These are phyloP conservation scores for Philaenus spumarius DNA, from an alignment of 1,140 invertebrate species.

Conservation along the genomic window DNA sequence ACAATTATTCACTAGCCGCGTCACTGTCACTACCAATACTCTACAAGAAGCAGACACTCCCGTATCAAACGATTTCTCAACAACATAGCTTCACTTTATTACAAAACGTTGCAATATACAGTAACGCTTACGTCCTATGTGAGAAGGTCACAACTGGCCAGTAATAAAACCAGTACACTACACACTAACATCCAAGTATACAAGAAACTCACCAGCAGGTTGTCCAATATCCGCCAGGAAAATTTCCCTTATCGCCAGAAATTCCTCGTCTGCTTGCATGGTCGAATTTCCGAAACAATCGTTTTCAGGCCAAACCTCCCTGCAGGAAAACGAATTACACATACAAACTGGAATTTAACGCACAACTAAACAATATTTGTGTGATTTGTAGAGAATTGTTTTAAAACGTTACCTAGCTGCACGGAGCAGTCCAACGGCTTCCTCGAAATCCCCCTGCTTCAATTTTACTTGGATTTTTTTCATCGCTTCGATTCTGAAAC, in stretches of 20 bases:
- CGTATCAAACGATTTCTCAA: too few species aligned
- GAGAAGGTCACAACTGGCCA: too few species aligned
- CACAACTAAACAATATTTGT: too few species aligned
- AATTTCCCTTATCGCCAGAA: conserved; percentile 67
- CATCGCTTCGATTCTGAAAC: conserved; percentile 74
- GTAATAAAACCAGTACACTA: too few species aligned
- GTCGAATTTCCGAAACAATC: conserved; percentile 66
- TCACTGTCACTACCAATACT: too few species aligned
- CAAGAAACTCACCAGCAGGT: conserved; percentile 52
- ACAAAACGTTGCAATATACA: too few species aligned
- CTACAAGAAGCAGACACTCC: too few species aligned
- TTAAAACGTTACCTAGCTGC: conserved; percentile 68
- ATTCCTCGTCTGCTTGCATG: conserved; percentile 67
- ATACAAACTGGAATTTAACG: conserved; percentile 22
- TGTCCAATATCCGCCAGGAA: conserved; percentile 62
- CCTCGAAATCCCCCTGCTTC: conserved; percentile 57
- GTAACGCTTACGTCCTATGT: too few species aligned
- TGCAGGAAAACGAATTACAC: conserved; percentile 37
- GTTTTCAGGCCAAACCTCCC: conserved; percentile 82
- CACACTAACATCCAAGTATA: too few species aligned
- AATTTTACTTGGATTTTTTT: conserved; percentile 74
- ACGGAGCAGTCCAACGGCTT: conserved; percentile 73
- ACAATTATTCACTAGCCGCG: too few species aligned
- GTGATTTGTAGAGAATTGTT: too few species aligned
- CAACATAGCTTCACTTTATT: too few species aligned